Evolutionary conservation across 2,888 invertebrate genomes (phyloP).

Genomic region (Cephus sareptanus): DNA sequence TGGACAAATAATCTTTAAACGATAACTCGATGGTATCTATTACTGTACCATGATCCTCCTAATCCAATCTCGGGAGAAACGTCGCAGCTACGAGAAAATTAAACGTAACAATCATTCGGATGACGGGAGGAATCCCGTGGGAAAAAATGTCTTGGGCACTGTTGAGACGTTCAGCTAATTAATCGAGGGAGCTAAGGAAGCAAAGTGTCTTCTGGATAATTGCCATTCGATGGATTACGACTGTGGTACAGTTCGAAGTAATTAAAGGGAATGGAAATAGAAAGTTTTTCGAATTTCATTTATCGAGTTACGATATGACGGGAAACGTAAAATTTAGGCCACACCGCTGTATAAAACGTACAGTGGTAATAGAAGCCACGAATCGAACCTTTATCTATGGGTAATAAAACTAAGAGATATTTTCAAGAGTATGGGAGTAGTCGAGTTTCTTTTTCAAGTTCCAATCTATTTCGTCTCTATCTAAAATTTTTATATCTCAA

Average conservation of each 20-base stretch:
- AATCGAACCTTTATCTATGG: background rate
- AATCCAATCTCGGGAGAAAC: background rate
- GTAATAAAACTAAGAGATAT: background rate
- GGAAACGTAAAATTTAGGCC: background rate
- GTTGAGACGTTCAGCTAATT: background rate
- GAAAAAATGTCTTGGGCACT: background rate
- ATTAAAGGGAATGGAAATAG: background rate
- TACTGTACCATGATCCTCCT: background rate
- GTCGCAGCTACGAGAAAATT: background rate
- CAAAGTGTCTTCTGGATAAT: background rate
- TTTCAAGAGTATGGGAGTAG: background rate
- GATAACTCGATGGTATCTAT: background rate
- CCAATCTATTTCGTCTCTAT: background rate
- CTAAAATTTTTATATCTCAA: background rate
- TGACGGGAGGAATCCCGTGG: background rate
- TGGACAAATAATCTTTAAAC: slow-evolving; percentile 30
- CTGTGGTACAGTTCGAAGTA: background rate
- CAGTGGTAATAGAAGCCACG: background rate
- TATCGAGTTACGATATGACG: background rate
- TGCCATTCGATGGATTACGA: background rate
- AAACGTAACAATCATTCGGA: background rate
- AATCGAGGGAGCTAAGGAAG: background rate
- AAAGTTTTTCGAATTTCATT: background rate
- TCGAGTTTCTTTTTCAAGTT: background rate
- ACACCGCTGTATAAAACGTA: background rate